Percentiles rank a stretch among this genome's conserved stretches.
Evolutionary conservation across 2,888 invertebrate genomes (phyloP).

Genomic region (Camponotus fellah): DNA sequence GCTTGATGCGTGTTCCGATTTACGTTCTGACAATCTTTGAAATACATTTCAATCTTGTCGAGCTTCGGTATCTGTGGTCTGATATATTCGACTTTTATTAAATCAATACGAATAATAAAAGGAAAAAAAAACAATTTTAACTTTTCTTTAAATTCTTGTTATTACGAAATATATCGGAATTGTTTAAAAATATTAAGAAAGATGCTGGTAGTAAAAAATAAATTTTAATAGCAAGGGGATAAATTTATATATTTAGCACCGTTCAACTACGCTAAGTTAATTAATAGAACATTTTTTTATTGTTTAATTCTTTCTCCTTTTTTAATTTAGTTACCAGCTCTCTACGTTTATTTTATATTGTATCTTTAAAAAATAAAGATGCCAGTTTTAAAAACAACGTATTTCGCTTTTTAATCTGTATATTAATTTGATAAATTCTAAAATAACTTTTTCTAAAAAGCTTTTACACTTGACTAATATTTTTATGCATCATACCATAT

Average conservation of each 20-base stretch:
- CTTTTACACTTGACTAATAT: not conserved
- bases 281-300: too few species aligned
- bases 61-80: not conserved
- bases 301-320: too few species aligned
- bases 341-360: too few species aligned
- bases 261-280: too few species aligned
- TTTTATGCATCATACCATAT: not conserved
- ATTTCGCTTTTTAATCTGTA: not conserved
- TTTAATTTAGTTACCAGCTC: too few species aligned
- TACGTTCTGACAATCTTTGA: conserved; percentile 1
- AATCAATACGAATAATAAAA: not conserved
- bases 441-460: not conserved
- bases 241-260: too few species aligned
- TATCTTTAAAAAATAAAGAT: not conserved
- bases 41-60: not conserved
- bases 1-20: conserved; percentile 34
- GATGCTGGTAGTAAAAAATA: too few species aligned
- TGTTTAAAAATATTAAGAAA: not conserved
- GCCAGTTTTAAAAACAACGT: not conserved
- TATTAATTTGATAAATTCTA: not conserved
- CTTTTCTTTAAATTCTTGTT: not conserved
- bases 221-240: too few species aligned
- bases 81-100: not conserved
- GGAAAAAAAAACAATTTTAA: not conserved
- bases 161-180: not conserved